A percentile compares a stretch with the other conserved stretches of the same genome.
Evolutionary conservation across 2,113 vertebrate species (phyloP).

Genomic region (Pseudopipra pipra): DNA sequence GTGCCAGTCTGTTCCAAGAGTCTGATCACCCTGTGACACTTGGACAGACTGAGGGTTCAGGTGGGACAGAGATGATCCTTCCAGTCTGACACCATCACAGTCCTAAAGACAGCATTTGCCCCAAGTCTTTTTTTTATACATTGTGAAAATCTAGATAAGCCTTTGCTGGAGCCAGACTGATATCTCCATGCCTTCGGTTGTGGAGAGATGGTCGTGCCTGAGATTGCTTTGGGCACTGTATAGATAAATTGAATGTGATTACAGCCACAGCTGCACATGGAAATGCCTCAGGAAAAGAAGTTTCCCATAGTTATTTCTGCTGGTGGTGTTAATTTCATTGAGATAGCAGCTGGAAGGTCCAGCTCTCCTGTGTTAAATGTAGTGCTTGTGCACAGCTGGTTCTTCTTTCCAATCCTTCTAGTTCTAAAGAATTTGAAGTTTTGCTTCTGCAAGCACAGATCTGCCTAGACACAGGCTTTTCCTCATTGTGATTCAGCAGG

Average conservation of each 20-base stretch:
- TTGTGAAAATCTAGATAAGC: neutral
- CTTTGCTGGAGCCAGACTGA: neutral
- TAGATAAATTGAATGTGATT: neutral
- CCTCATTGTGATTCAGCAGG: conserved; percentile 13
- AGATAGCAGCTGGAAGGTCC: neutral
- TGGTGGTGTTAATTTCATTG: neutral
- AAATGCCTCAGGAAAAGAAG: neutral
- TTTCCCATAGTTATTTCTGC: neutral
- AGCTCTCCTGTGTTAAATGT: neutral
- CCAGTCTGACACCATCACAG: neutral
- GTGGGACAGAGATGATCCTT: neutral
- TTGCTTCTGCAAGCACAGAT: neutral
- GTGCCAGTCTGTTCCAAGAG: neutral
- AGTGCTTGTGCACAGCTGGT: neutral
- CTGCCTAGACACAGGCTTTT: conserved; percentile 9
- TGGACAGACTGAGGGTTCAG: neutral
- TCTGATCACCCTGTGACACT: too few species aligned
- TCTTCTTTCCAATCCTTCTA: neutral
- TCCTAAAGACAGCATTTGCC: neutral
- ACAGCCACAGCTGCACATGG: neutral
- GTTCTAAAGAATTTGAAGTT: neutral
- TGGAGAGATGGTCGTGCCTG: neutral
- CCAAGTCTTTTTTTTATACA: neutral
- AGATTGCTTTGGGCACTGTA: neutral
- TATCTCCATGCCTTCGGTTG: neutral